phyloP scores from a whole-genome alignment of 1,140 invertebrate species.

The Brachionus asplanchnoidis region DNA sequence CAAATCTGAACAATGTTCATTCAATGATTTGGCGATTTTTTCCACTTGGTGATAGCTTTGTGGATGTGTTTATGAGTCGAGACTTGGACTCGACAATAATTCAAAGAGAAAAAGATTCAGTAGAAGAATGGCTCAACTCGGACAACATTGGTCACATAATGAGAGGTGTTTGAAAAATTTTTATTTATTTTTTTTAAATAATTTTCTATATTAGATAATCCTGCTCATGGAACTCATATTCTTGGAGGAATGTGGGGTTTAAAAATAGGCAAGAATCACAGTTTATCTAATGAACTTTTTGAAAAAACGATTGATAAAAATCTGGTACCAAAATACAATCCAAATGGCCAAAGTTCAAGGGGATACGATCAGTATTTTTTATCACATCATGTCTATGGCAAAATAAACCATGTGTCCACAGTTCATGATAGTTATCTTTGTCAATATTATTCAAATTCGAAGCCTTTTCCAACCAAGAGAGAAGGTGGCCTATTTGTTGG shows the following conservation, averaged over 20 bases:
- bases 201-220: constrained; percentile 3
- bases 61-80: neutral
- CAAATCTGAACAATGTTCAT: neutral
- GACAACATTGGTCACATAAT: neutral
- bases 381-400: neutral
- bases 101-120: constrained; percentile 34
- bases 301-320: neutral
- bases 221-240: neutral
- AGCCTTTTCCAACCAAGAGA: neutral
- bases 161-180: neutral
- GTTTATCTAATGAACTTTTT: neutral
- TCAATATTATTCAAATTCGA: neutral
- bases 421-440: constrained; percentile 26
- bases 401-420: neutral
- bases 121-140: neutral
- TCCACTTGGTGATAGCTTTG: neutral
- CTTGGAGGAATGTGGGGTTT: constrained; percentile 38
- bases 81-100: neutral
- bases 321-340: neutral
- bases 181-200: neutral
- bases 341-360: neutral
- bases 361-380: constrained; percentile 26
- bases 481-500: neutral
- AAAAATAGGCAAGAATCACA: neutral
- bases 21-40: constrained; percentile 33